phyloP scores from a whole-genome alignment of 2,888 invertebrate genomes.

The Thecophora atra region DNA sequence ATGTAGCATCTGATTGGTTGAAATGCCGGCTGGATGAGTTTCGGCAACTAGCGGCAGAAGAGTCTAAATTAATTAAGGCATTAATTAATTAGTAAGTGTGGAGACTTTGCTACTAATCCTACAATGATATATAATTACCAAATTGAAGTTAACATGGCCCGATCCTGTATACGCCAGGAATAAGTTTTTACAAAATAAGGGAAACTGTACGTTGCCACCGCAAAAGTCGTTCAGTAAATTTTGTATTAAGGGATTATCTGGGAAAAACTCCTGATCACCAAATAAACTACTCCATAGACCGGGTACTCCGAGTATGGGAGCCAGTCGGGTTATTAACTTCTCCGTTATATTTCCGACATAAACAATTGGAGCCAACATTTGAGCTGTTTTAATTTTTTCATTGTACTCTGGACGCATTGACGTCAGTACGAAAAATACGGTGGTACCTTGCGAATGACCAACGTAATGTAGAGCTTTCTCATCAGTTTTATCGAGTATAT shows the following conservation, averaged over 20 bases:
- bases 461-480: constrained; percentile 47
- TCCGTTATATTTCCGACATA: constrained; percentile 67
- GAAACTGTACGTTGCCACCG: not conserved
- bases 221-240: constrained; percentile 30
- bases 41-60: constrained; percentile 37
- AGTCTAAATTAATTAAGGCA: constrained; percentile 31
- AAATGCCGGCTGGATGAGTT: constrained; percentile 46
- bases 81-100: not conserved
- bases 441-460: constrained; percentile 54
- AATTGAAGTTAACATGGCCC: constrained; percentile 31
- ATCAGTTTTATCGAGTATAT: constrained; percentile 44
- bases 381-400: constrained; percentile 46
- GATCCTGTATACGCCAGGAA: constrained; percentile 64
- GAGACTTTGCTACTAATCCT: too few relatives aligned
- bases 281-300: constrained; percentile 36
- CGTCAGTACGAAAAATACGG: constrained; percentile 43
- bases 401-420: constrained; percentile 48
- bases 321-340: not conserved
- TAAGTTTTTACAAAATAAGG: constrained; percentile 15
- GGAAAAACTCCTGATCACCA: constrained; percentile 69
- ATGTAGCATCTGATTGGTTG: constrained; percentile 44
- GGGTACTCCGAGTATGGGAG: constrained; percentile 48
- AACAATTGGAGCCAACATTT: constrained; percentile 51
- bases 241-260: constrained; percentile 66
- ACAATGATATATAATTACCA: constrained; percentile 24